These are phyloP conservation scores for Malurus alboscapulatus DNA, from an alignment of 2,113 vertebrate species.

Conservation along the genomic window DNA sequence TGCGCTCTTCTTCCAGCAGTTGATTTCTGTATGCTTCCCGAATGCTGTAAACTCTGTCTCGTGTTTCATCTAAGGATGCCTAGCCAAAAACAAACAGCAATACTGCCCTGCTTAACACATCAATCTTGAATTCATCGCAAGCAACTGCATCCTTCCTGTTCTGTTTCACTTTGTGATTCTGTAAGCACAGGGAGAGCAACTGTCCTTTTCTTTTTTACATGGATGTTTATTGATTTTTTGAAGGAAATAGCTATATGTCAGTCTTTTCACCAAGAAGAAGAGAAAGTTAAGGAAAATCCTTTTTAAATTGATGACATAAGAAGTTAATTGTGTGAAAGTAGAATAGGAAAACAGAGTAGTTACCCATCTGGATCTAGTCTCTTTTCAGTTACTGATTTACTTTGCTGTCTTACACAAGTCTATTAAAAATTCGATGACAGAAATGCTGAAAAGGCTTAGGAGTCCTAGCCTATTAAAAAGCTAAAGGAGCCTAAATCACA, in stretches of 20 bases:
- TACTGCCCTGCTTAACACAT: not conserved
- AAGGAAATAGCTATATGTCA: not conserved
- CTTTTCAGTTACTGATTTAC: not conserved
- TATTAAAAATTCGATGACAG: not conserved
- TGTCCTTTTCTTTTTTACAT: not conserved
- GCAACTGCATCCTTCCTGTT: not conserved
- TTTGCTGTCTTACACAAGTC: not conserved
- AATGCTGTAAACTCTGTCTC: conserved; percentile 57
- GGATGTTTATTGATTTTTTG: not conserved
- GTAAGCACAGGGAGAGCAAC: not conserved
- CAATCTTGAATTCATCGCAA: not conserved
- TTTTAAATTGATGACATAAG: not conserved
- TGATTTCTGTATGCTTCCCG: conserved; percentile 74
- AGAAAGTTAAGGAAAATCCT: not conserved
- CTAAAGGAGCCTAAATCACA: not conserved
- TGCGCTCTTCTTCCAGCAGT: conserved; percentile 67
- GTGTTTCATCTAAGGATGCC: conserved; percentile 72
- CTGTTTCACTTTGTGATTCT: not conserved
- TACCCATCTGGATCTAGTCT: not conserved
- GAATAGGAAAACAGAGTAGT: not conserved
- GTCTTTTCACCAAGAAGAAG: not conserved
- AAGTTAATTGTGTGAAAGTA: not conserved
- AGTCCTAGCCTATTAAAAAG: not conserved
- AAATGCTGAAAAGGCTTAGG: not conserved
- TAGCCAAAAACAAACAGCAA: conserved; percentile 53